phyloP scores from a whole-genome alignment of 2,888 invertebrate species.

The Euphydryas editha region DNA sequence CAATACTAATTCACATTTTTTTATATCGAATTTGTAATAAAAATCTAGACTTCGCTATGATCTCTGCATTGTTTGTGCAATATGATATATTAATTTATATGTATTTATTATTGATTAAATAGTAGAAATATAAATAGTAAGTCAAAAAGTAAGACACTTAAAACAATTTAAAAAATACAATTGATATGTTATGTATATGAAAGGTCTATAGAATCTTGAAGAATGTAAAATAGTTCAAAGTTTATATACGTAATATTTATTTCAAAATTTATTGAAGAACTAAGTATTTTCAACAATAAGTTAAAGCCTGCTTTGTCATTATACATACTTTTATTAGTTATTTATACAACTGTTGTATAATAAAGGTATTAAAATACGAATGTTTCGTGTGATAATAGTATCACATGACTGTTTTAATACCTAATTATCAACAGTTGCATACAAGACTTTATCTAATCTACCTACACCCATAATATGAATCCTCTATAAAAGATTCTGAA shows the following conservation, averaged over 20 bases:
- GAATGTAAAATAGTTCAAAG: neutral
- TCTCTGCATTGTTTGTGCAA: neutral
- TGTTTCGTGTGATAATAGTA: too few species aligned
- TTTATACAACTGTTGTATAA: neutral
- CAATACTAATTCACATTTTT: neutral
- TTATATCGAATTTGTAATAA: neutral
- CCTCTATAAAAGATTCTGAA: too few species aligned
- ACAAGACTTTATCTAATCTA: too few species aligned
- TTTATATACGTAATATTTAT: neutral
- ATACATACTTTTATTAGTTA: neutral
- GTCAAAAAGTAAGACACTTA: neutral
- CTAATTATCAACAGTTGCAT: too few species aligned
- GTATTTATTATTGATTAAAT: neutral
- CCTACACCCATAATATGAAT: too few species aligned
- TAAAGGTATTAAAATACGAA: too few species aligned
- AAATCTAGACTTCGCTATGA: neutral
- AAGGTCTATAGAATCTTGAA: neutral
- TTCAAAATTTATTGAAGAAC: neutral
- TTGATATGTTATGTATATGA: conserved; percentile 11
- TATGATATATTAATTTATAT: neutral
- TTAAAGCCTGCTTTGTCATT: neutral
- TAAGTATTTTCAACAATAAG: neutral
- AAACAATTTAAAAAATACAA: conserved; percentile 18
- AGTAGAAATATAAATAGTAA: conserved; percentile 2
- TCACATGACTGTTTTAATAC: too few species aligned